Conservation (phyloP, 2,888 invertebrate species). For the Gryllus longicercus region DNA sequence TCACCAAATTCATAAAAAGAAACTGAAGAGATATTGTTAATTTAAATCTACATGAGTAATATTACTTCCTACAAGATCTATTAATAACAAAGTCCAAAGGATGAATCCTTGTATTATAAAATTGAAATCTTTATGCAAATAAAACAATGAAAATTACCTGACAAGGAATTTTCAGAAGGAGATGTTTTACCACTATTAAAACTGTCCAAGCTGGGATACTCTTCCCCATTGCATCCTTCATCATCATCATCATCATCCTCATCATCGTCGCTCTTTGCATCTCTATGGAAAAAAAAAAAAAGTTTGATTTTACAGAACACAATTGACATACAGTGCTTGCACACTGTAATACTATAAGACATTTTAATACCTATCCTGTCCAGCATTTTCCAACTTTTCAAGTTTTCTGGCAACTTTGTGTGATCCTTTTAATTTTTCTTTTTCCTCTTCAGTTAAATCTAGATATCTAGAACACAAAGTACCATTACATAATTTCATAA, state of each 20-base stretch:
- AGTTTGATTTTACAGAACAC: too few relatives aligned
- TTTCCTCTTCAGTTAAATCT: constrained; percentile 87
- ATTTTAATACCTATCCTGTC: constrained; percentile 59
- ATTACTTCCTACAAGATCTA: background rate
- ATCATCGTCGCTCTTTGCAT: constrained; percentile 42
- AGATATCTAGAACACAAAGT: constrained; percentile 60
- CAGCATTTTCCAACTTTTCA: constrained; percentile 80
- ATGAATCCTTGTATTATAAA: background rate
- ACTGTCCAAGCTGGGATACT: constrained; percentile 42
- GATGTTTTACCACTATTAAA: constrained; percentile 43
- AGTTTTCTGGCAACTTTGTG: constrained; percentile 90
- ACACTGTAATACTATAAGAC: background rate
- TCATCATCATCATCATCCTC: constrained; percentile 70
- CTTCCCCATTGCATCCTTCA: constrained; percentile 50
- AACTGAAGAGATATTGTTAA: too few relatives aligned
- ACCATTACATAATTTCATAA: too few relatives aligned
- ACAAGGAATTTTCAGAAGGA: constrained; percentile 66
- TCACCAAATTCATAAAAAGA: too few relatives aligned
- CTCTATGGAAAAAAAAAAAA: background rate
- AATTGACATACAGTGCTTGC: too few relatives aligned
- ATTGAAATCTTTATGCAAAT: background rate
- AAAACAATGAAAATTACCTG: constrained; percentile 43
- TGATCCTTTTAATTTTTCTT: constrained; percentile 84
- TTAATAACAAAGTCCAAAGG: background rate
- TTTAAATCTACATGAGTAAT: too few relatives aligned